phyloP scores from a whole-genome alignment of 2,113 vertebrate species.

The Scopus umbretta region DNA sequence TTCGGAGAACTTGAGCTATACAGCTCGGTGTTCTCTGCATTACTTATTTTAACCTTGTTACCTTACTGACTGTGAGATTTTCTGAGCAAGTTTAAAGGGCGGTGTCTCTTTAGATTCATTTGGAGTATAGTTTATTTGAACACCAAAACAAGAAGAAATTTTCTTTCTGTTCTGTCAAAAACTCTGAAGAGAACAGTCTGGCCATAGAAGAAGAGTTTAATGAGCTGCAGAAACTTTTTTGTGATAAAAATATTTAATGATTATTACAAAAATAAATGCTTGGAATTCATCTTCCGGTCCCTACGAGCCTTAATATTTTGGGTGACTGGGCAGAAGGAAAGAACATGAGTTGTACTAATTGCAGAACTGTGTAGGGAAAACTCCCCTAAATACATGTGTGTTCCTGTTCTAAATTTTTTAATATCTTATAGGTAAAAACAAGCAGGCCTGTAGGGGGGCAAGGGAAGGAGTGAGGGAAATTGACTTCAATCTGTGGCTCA shows the following conservation, averaged over 20 bases:
- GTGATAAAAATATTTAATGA: slow-evolving; percentile 33
- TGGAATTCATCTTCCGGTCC: slow-evolving; percentile 7
- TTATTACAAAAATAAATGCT: slow-evolving; percentile 51
- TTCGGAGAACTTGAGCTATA: not conserved
- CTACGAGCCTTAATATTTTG: not conserved
- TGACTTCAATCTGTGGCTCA: not conserved
- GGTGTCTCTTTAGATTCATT: not conserved
- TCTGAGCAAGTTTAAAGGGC: not conserved
- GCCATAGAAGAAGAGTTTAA: not conserved
- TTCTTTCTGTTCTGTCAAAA: not conserved
- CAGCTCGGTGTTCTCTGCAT: not conserved
- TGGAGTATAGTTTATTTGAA: not conserved
- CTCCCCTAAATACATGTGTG: not conserved
- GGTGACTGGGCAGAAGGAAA: not conserved
- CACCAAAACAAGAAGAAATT: not conserved
- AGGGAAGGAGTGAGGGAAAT: not conserved
- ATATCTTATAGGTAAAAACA: not conserved
- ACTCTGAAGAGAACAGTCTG: not conserved
- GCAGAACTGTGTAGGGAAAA: not conserved
- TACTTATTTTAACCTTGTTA: not conserved
- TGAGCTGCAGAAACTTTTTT: not conserved
- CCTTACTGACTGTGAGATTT: not conserved
- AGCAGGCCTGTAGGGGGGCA: not conserved
- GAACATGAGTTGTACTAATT: not conserved
- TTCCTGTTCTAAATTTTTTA: not conserved